Evolutionary conservation across 2,797 vertebrate species (phyloP).

Genomic region (Trachops cirrhosus): DNA sequence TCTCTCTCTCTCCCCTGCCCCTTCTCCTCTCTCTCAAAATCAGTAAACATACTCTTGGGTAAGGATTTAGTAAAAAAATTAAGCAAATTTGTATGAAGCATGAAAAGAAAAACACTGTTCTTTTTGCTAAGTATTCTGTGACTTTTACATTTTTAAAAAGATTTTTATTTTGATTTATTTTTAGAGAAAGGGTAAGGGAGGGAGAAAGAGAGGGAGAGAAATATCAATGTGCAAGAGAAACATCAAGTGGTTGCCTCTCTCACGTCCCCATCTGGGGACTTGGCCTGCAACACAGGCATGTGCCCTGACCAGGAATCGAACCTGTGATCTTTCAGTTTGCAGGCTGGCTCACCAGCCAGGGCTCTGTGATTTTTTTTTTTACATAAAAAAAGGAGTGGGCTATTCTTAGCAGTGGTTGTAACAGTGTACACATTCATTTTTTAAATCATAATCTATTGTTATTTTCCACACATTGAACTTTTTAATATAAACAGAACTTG

Average conservation of each 20-base stretch:
- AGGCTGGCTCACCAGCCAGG: not conserved
- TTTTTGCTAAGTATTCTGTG: not conserved
- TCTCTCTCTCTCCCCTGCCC: not conserved
- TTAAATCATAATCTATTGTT: not conserved
- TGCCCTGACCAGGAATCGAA: not conserved
- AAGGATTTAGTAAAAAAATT: not conserved
- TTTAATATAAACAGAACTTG: not conserved
- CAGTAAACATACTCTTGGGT: not conserved
- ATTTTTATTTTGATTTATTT: not conserved
- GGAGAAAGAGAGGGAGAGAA: not conserved
- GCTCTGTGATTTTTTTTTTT: not conserved
- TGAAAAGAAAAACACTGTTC: not conserved
- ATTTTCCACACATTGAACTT: not conserved
- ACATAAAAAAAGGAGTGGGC: not conserved
- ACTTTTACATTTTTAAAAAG: not conserved
- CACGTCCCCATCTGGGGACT: not conserved
- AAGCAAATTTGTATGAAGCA: constrained; percentile 8
- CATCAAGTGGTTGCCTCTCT: too few species aligned
- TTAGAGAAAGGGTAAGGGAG: not conserved
- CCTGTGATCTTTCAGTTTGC: not conserved
- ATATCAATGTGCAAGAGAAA: too few species aligned
- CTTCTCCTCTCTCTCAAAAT: not conserved
- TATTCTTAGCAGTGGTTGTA: not conserved
- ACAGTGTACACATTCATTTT: not conserved
- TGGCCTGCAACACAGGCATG: not conserved